Percentiles rank a stretch among this genome's conserved stretches.
These are phyloP conservation scores for Neopelma chrysocephalum DNA, from an alignment of 2,797 vertebrate genomes.

Conservation along the genomic window DNA sequence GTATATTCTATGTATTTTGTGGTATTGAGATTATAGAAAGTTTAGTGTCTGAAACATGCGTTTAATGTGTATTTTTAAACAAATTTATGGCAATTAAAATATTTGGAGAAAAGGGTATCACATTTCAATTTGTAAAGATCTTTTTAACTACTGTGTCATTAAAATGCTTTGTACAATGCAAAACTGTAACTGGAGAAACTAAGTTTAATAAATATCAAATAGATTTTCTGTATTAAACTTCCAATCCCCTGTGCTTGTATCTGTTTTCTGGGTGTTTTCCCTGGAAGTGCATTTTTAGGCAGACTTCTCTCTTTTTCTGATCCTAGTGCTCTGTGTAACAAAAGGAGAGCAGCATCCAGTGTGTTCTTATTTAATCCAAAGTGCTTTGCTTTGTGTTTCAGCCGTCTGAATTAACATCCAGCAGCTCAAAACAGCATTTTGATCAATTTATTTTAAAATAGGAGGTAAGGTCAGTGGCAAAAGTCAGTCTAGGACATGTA, in stretches of 20 bases:
- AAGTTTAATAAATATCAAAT: constrained; percentile 88
- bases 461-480: not conserved
- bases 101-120: constrained; percentile 89
- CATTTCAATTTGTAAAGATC: constrained; percentile 89
- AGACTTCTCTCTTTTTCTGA: not conserved
- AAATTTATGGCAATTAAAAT: constrained; percentile 87
- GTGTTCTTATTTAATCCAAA: not conserved
- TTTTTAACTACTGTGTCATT: constrained; percentile 88
- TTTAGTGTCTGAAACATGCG: constrained; percentile 89
- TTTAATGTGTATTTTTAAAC: constrained; percentile 90
- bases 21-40: constrained; percentile 99
- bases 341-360: not conserved
- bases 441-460: not conserved
- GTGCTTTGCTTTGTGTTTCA: not conserved
- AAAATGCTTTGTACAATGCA: constrained; percentile 88
- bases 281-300: not conserved
- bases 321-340: rapidly evolving
- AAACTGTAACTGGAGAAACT: constrained; percentile 86
- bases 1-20: constrained; percentile 99
- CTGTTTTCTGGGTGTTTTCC: not conserved
- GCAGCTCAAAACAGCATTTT: not conserved
- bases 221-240: constrained; percentile 87
- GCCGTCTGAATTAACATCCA: not conserved
- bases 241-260: constrained; percentile 38
- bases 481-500: not conserved